A percentile compares a stretch with the other conserved stretches of the same genome.
phyloP scores from a whole-genome alignment of 2,113 vertebrate genomes.

The Nothobranchius kuhntae region DNA sequence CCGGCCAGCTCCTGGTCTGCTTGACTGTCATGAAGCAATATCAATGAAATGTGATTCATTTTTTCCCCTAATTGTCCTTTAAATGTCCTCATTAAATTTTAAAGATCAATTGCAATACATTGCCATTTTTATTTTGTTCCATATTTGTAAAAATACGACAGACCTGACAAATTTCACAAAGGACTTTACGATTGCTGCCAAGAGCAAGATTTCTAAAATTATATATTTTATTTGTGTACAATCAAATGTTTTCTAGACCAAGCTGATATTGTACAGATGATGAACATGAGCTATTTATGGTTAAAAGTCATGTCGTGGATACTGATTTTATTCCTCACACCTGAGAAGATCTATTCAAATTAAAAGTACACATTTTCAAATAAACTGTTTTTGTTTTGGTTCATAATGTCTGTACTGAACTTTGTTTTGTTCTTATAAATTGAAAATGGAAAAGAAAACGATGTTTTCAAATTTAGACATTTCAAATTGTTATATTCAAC shows the following conservation, averaged over 20 bases:
- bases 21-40: slow-evolving; percentile 58
- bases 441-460: too few species aligned
- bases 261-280: slow-evolving; percentile 69
- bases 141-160: slow-evolving; percentile 13
- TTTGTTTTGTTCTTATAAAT: background rate
- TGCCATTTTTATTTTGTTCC: slow-evolving; percentile 14
- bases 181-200: slow-evolving; percentile 44
- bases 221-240: slow-evolving; percentile 76
- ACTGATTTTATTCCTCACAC: slow-evolving; percentile 69
- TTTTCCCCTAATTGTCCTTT: slow-evolving; percentile 8
- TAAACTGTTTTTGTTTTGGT: slow-evolving; percentile 29
- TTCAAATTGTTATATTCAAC: too few species aligned
- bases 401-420: background rate
- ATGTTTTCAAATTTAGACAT: too few species aligned
- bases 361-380: slow-evolving; percentile 73
- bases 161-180: slow-evolving; percentile 26
- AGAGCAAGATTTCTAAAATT: slow-evolving; percentile 59
- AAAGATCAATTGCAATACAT: slow-evolving; percentile 39
- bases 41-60: slow-evolving; percentile 52
- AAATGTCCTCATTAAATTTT: slow-evolving; percentile 21
- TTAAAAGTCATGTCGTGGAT: slow-evolving; percentile 60
- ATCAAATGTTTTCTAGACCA: slow-evolving; percentile 75
- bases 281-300: slow-evolving; percentile 71
- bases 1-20: slow-evolving; percentile 29
- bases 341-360: slow-evolving; percentile 58